phyloP scores from a whole-genome alignment of 1,140 invertebrate species.

The Drosophila mojavensis region DNA sequence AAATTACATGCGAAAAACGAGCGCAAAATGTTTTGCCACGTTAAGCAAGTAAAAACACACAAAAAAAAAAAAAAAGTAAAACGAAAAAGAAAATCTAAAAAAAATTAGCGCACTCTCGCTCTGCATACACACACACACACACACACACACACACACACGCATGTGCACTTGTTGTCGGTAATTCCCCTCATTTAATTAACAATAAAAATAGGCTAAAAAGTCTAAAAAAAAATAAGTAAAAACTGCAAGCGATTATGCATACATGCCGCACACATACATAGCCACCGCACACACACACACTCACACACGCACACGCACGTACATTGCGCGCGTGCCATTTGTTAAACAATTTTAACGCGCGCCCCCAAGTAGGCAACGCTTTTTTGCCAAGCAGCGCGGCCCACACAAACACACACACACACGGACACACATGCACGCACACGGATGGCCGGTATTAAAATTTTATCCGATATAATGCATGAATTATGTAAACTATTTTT shows the following conservation, averaged over 20 bases:
- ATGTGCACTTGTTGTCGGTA: slow-evolving; percentile 25
- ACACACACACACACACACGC: slow-evolving; percentile 25
- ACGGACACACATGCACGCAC: neutral
- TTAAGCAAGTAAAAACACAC: slow-evolving; percentile 29
- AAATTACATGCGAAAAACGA: slow-evolving; percentile 78
- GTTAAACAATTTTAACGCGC: slow-evolving; percentile 74
- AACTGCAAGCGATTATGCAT: slow-evolving; percentile 66
- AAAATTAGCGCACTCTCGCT: slow-evolving; percentile 41
- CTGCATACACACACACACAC: slow-evolving; percentile 8
- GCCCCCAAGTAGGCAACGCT: slow-evolving; percentile 73
- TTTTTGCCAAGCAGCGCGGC: slow-evolving; percentile 41
- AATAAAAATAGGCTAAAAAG: slow-evolving; percentile 83
- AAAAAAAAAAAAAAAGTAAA: slow-evolving; percentile 56
- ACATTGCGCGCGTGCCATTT: slow-evolving; percentile 74
- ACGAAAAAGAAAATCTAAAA: slow-evolving; percentile 45
- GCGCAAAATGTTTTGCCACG: slow-evolving; percentile 63
- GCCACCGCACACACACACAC: slow-evolving; percentile 8
- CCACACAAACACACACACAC: slow-evolving; percentile 17
- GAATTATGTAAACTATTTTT: slow-evolving; percentile 82
- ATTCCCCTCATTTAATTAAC: slow-evolving; percentile 82
- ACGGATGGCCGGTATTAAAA: slow-evolving; percentile 60
- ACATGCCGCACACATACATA: slow-evolving; percentile 32
- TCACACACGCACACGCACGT: slow-evolving; percentile 35
- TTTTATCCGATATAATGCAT: slow-evolving; percentile 81
- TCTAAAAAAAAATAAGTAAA: slow-evolving; percentile 64